These are phyloP conservation scores for Icerya purchasi DNA, from an alignment of 2,888 invertebrate genomes.

Conservation along the genomic window DNA sequence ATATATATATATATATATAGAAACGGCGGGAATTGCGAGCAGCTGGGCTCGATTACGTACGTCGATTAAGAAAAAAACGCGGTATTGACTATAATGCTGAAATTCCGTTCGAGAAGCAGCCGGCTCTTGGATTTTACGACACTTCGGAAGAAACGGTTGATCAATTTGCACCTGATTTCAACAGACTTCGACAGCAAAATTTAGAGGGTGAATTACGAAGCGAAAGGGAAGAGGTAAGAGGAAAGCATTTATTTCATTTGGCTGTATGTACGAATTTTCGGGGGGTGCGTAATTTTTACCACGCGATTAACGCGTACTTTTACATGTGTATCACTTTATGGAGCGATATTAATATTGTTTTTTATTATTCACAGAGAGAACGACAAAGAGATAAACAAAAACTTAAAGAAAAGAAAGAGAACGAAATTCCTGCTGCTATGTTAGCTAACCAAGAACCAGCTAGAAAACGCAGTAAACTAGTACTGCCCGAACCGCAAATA, in stretches of 20 bases:
- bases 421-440: conserved; percentile 81
- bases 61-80: conserved; percentile 46
- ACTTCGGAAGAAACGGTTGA: conserved; percentile 74
- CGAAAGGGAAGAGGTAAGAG: conserved; percentile 63
- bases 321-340: no score
- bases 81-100: conserved; percentile 94
- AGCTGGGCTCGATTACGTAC: conserved; percentile 58
- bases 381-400: conserved; percentile 88
- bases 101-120: conserved; percentile 90
- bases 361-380: conserved; percentile 51
- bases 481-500: conserved; percentile 90
- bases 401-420: conserved; percentile 84
- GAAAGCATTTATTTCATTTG: background rate
- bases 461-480: conserved; percentile 81
- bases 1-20: conserved; percentile 18
- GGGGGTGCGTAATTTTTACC: no score
- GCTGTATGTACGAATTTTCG: background rate
- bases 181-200: conserved; percentile 71
- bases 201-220: conserved; percentile 76
- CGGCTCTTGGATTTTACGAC: conserved; percentile 84
- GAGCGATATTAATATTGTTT: no score
- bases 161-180: conserved; percentile 74
- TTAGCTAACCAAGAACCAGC: conserved; percentile 70
- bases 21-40: conserved; percentile 93
- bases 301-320: no score